These are phyloP conservation scores for Sussaba pulchella DNA, from an alignment of 2,888 invertebrate species.

Conservation along the genomic window DNA sequence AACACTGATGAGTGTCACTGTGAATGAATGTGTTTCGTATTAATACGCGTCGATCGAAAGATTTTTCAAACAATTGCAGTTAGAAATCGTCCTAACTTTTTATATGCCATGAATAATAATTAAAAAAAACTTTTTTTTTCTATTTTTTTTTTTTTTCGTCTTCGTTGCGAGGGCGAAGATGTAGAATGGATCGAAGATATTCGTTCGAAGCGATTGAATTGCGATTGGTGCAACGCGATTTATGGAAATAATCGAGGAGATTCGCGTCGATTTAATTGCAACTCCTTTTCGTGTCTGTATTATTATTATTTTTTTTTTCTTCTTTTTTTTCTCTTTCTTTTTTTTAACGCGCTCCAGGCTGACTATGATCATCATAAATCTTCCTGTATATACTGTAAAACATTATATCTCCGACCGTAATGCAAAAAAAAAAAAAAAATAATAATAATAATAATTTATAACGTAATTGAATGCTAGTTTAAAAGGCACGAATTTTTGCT, in stretches of 20 bases:
- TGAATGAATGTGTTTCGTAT: constrained; percentile 52
- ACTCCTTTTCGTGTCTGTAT: constrained; percentile 65
- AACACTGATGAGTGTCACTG: constrained; percentile 58
- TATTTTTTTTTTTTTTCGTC: constrained; percentile 42
- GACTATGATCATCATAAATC: constrained; percentile 76
- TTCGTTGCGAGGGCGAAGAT: constrained; percentile 43
- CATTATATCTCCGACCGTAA: constrained; percentile 75
- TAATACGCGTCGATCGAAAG: constrained; percentile 38
- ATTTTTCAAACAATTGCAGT: constrained; percentile 49
- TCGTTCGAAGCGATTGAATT: constrained; percentile 37
- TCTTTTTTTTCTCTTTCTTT: too few species aligned
- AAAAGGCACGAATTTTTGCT: constrained; percentile 49
- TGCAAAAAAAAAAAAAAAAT: constrained; percentile 30
- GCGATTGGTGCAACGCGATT: constrained; percentile 27
- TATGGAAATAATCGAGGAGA: too few species aligned
- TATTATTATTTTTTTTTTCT: constrained; percentile 36
- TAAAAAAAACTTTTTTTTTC: neutral
- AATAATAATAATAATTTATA: constrained; percentile 63
- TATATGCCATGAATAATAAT: constrained; percentile 59
- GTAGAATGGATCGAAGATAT: constrained; percentile 32
- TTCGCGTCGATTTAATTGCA: constrained; percentile 59
- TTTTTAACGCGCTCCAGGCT: constrained; percentile 68
- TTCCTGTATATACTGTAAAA: constrained; percentile 82
- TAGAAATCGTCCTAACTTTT: constrained; percentile 59
- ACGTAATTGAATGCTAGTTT: constrained; percentile 57